Percentiles rank a stretch among this genome's conserved stretches.
Evolutionary conservation across 2,797 vertebrate genomes (phyloP).

Genomic region (Helostoma temminkii): DNA sequence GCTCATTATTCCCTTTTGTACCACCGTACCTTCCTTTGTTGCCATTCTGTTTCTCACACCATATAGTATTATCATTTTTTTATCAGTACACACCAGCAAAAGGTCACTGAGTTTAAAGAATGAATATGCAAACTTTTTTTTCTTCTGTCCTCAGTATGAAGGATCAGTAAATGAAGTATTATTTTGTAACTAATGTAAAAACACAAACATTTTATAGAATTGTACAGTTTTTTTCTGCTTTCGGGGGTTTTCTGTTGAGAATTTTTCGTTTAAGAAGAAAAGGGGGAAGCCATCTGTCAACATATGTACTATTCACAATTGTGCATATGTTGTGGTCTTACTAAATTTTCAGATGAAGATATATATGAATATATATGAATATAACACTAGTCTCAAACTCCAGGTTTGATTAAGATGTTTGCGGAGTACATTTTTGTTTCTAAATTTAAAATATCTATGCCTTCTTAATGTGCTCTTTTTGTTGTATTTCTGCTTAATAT

Average conservation of each 20-base stretch:
- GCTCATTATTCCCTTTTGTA: slow-evolving; percentile 65
- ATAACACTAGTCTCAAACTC: slow-evolving; percentile 83
- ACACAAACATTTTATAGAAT: slow-evolving; percentile 97
- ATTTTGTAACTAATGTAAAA: slow-evolving; percentile 99
- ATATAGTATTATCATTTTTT: slow-evolving; percentile 88
- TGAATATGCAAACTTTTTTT: slow-evolving; percentile 84
- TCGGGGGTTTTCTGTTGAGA: slow-evolving; percentile 63
- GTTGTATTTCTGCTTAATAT: slow-evolving; percentile 53
- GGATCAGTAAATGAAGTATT: slow-evolving; percentile 98
- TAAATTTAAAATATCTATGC: slow-evolving; percentile 47
- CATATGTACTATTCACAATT: slow-evolving; percentile 76
- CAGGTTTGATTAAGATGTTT: slow-evolving; percentile 74
- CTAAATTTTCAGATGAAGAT: slow-evolving; percentile 80
- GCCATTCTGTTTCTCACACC: slow-evolving; percentile 86
- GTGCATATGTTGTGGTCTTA: slow-evolving; percentile 79
- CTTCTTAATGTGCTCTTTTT: slow-evolving; percentile 53
- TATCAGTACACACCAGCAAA: slow-evolving; percentile 95
- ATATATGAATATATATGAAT: slow-evolving; percentile 83
- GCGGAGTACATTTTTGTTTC: slow-evolving; percentile 58
- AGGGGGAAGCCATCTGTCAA: slow-evolving; percentile 77
- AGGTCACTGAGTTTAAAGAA: slow-evolving; percentile 89
- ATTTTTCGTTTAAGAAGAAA: slow-evolving; percentile 66
- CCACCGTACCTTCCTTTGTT: slow-evolving; percentile 63
- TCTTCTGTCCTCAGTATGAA: slow-evolving; percentile 90
- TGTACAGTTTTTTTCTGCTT: slow-evolving; percentile 93